Evolutionary conservation across 1,140 invertebrate genomes (phyloP), one percentile per base, ranked within the genome.

Genomic region (Halotydeus destructor): DNA sequence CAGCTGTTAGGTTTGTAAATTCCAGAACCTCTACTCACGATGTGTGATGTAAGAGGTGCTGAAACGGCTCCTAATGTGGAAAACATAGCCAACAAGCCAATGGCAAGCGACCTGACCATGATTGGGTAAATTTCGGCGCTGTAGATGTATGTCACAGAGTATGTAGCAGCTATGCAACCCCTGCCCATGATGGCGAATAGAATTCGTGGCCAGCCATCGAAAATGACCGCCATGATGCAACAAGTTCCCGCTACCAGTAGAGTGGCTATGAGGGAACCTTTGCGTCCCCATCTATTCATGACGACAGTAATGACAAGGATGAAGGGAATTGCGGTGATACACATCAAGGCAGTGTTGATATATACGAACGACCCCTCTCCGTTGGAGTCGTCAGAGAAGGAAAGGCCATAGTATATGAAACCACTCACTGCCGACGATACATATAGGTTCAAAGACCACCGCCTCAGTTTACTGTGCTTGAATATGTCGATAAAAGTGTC

Each of bases 111-210:
- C 19, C 63, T 50, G 8, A 65, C 43, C 2, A 55, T 49, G 2
- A 63, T 65, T 5, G 65, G 65, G 42, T 61, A 63, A 11, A 66
- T 49, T 50, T 67, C 65, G 1, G 55, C 51, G 11, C 64, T 54
- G 41, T 57, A 65, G 3, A 63, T 52, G 45, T 64, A 66, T 21
- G 64, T 55, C 3, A 60, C 51, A 12, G 54, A 50, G 40, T 49
- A 57, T 2, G 50, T 46, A 14, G 41, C 49, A 68, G 63, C 74
- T 67, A 47, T 75, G 22, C 70, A 67, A 54, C 73, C 70, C 60
- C 81, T 82, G 11, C 78, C 79, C 12, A 70, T 52, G 41, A 83
- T 63, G 53, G 74, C 78, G 5, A 75, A 60, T 54, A 48, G 62
- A 59, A 8, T 61, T 54, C 68, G 69, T 16, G 35, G 31, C 34